Percentiles rank a stretch among this genome's conserved stretches.
phyloP scores from a whole-genome alignment of 2,797 vertebrate species.

The Helicolenus hilgendorfi region DNA sequence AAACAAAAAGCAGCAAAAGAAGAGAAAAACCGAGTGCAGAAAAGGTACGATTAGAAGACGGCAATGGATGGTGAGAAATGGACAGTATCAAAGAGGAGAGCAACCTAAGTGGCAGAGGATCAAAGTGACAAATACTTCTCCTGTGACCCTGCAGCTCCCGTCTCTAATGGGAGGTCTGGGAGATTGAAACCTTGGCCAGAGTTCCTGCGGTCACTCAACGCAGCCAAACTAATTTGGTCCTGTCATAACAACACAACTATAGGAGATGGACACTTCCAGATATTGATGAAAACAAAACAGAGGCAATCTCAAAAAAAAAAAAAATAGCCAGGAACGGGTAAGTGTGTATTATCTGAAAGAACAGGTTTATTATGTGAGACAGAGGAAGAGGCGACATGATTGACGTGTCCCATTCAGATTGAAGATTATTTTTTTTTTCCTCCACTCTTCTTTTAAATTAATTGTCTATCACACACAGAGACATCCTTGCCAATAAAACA shows the following conservation, averaged over 20 bases:
- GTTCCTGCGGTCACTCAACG: constrained; percentile 70
- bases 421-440: constrained; percentile 18
- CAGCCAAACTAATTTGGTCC: constrained; percentile 77
- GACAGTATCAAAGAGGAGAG: constrained; percentile 39
- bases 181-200: constrained; percentile 76
- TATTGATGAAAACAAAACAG: constrained; percentile 14
- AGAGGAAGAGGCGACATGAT: constrained; percentile 5
- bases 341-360: constrained; percentile 14
- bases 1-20: constrained; percentile 4
- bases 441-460: constrained; percentile 40
- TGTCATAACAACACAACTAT: constrained; percentile 74
- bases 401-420: constrained; percentile 54
- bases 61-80: constrained; percentile 22
- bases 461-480: constrained; percentile 27
- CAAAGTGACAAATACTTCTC: constrained; percentile 81
- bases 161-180: constrained; percentile 68
- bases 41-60: constrained; percentile 16
- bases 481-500: background rate
- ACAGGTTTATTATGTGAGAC: background rate
- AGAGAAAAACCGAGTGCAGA: constrained; percentile 16
- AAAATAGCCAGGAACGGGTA: background rate
- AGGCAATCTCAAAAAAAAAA: constrained; percentile 16
- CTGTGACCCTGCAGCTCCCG: constrained; percentile 67
- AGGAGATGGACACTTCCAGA: constrained; percentile 48
- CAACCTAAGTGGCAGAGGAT: constrained; percentile 73